Base-by-base conservation (phyloP, 2,888 invertebrate genomes). In the Kuschelorhynchus macadamiae region DNA sequence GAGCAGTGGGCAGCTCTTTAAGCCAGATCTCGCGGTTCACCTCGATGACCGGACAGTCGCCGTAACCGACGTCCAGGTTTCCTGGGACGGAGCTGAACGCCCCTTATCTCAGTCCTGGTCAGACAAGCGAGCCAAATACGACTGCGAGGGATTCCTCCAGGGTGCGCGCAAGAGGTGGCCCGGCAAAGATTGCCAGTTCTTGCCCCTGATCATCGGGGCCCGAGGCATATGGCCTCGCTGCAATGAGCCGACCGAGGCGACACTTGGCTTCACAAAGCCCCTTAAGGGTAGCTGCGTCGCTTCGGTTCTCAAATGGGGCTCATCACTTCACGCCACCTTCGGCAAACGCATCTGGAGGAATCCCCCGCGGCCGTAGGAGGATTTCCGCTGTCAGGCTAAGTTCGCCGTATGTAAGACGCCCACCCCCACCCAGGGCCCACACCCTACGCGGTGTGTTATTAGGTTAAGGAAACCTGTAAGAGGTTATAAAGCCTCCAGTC, bases 161-260 rank as follows among this genome's bases (percentile, higher is more conserved):
- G 75, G 72, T 0, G 71, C 74, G 0, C 1, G 8, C 9, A 17
- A 5, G 1, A 21, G 57, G n/a, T 74, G 75, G 72, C 73, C 74
- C 5, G 61, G 30, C 0, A 64, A 57, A 16, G n/a, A n/a, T n/a
- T n/a, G 3, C 0, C n/a, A 67, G 1, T 30, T 56, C 1, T 61
- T 69, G 20, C 17, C 36, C 8, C 72, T 74, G 0, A 9, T 52
- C 2, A 20, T 53, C 39, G 76, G 76, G 0, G 74, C 75, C 1
- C 56, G 75, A 5, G 76, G 76, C 7, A 70, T 76, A 5, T 77
- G 76, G 76, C 72, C 73, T 1, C 47, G 67, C 0, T 36, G 33
- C 17, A 76, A 74, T 39, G 20, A 39, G 1, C 33, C 49, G 1
- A 32, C 53, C 8, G 65, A 65, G 12, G 55, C 50, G 4, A 14